Base-by-base conservation (phyloP, 2,113 vertebrate species). In the Cervus canadensis region DNA sequence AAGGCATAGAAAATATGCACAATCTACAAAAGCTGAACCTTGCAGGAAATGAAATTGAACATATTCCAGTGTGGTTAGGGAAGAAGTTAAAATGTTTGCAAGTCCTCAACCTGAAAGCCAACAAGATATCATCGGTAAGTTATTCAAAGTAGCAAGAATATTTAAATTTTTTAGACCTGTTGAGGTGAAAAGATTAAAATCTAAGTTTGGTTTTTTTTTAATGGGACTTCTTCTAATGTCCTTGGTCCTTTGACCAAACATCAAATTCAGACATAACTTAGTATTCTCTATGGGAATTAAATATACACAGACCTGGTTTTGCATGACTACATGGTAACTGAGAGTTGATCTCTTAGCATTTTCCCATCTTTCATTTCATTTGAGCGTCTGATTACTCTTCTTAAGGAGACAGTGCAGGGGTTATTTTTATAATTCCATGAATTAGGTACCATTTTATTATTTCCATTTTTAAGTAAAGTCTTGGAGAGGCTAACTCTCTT, bases 1-100 rank as follows among this genome's bases (percentile, higher is more conserved):
- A 99, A 98, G 99, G 99, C 40, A 98, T 99, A 96, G 99, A 99
- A 98, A 99, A 99, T 59, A 97, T 99, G 99, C 98, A 97, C 96
- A 98, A 98, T 87, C 98, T 99, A 0, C 99, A 99, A 96, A 99
- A 98, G 96, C 98, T 99, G 93, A 99, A 99, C 97, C 98, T 99
- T 94, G 98, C 99, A 91, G 98, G 98, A 67, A 99, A 99, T 98
- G 98, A 99, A 89, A 99, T 99, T n/a, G 99, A 99, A 62, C 99
- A 98, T 64, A 98, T 99, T 76, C 99, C 99, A 43, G 14, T 84
- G 30, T 99, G 99, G 99, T 54, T 99, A n/a, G 98, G 99, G 50
- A 99, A 99, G 98, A 99, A 99, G 50, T 98, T 99, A 92, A 98
- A 98, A 93, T 99, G 99, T 59, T 99, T 99, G 36, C 98, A 92